A percentile compares a stretch with the other conserved stretches of the same genome.
phyloP scores from a whole-genome alignment of 2,888 invertebrate species.

The Alloplasta piceator region DNA sequence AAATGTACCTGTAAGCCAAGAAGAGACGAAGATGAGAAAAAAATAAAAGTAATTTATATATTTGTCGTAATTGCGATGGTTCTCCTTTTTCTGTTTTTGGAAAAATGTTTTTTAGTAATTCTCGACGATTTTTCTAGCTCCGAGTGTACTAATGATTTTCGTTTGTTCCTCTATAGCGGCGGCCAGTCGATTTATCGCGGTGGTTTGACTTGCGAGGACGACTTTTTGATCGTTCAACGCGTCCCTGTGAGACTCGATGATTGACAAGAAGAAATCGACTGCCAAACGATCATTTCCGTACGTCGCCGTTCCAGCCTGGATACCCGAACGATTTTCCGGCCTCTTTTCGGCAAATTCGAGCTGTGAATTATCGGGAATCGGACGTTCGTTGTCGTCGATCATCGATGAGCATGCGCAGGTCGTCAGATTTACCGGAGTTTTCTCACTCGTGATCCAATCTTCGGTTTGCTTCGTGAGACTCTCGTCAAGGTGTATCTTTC shows the following conservation, averaged over 20 bases:
- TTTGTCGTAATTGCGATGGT: constrained; percentile 29
- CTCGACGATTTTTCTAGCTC: background rate
- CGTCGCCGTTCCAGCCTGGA: constrained; percentile 12
- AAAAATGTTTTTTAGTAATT: background rate
- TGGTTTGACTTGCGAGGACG: constrained; percentile 41
- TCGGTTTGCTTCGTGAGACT: background rate
- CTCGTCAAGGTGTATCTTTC: background rate
- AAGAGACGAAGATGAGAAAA: constrained; percentile 41
- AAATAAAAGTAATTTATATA: constrained; percentile 59
- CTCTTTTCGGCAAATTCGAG: background rate
- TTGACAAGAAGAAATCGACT: constrained; percentile 36
- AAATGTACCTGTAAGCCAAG: constrained; percentile 55
- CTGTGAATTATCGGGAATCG: background rate
- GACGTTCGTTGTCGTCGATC: background rate
- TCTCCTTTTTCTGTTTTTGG: background rate
- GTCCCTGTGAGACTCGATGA: constrained; percentile 50
- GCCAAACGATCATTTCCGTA: constrained; percentile 24
- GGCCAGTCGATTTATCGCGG: constrained; percentile 55
- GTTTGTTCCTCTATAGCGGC: constrained; percentile 55
- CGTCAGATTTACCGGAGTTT: constrained; percentile 3
- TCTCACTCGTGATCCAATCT: constrained; percentile 12
- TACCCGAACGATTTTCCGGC: constrained; percentile 2
- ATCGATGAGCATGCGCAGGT: background rate
- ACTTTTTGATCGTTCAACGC: constrained; percentile 52
- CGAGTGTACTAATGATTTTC: constrained; percentile 41